phyloP scores from a whole-genome alignment of 2,113 vertebrate species.

The Dromaius novaehollandiae region DNA sequence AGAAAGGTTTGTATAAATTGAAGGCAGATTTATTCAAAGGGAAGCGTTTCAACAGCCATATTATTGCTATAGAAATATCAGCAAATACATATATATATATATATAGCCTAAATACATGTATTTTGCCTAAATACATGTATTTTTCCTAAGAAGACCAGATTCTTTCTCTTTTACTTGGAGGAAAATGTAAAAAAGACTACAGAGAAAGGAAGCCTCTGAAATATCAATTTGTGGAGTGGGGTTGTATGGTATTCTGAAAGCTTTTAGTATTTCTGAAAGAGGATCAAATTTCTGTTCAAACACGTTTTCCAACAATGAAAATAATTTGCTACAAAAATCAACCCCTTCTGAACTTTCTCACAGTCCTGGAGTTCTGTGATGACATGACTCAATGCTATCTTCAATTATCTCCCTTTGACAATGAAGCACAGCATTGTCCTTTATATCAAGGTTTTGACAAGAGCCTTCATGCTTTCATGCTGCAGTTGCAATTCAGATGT shows the following conservation, averaged over 20 bases:
- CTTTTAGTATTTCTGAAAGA: slow-evolving; percentile 22
- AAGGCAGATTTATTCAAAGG: neutral
- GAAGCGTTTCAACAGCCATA: neutral
- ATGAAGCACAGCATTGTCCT: slow-evolving; percentile 2
- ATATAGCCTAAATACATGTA: neutral
- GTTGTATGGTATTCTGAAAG: neutral
- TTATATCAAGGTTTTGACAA: neutral
- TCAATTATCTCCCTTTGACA: slow-evolving; percentile 36
- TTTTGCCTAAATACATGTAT: neutral
- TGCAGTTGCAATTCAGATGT: neutral
- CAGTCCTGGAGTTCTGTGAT: neutral
- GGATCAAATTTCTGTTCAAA: slow-evolving; percentile 36
- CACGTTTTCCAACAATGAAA: neutral
- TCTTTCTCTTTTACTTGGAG: neutral
- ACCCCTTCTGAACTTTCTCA: neutral
- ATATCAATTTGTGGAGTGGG: neutral
- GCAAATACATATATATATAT: neutral
- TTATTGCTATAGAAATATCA: neutral
- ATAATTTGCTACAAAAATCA: slow-evolving; percentile 12
- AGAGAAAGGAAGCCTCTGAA: neutral
- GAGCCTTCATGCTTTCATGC: neutral
- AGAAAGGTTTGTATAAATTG: neutral
- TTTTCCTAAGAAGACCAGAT: neutral
- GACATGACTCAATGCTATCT: slow-evolving; percentile 8
- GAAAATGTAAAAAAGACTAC: neutral